A percentile compares a stretch with the other conserved stretches of the same genome.
phyloP scores from a whole-genome alignment of 1,140 invertebrate species.

The Drosophila azteca region DNA sequence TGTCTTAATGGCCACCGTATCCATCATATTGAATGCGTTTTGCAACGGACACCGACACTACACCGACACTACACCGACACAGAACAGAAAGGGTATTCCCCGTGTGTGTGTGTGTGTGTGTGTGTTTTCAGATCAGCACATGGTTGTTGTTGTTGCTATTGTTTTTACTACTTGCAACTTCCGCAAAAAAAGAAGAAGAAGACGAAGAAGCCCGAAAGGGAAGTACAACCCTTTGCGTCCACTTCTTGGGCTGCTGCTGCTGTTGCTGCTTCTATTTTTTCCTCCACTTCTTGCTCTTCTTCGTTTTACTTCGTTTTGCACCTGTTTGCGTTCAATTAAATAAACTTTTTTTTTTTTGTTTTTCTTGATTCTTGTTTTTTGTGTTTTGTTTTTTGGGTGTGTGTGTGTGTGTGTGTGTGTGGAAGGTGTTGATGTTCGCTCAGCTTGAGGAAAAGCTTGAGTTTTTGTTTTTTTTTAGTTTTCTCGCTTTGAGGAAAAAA shows the following conservation, averaged over 20 bases:
- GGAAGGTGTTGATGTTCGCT: conserved; percentile 52
- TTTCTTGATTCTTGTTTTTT: conserved; percentile 6
- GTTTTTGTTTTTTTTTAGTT: conserved; percentile 23
- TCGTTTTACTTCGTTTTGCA: conserved; percentile 33
- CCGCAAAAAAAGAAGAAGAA: conserved; percentile 18
- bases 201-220: conserved; percentile 33
- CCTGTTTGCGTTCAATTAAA: conserved; percentile 48
- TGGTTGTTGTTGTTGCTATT: conserved; percentile 14
- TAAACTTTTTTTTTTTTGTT: conserved; percentile 20
- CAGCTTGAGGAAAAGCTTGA: conserved; percentile 1
- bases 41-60: background rate
- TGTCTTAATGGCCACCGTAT: conserved; percentile 80
- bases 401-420: conserved; percentile 10
- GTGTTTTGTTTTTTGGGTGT: background rate
- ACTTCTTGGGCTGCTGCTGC: conserved; percentile 17
- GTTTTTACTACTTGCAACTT: conserved; percentile 32
- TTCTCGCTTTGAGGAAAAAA: conserved; percentile 32
- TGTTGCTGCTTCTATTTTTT: background rate
- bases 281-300: conserved; percentile 35
- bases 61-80: too few species aligned
- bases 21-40: conserved; percentile 62
- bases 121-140: conserved; percentile 19
- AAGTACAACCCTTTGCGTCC: conserved; percentile 53
- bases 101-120: too few species aligned
- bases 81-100: conserved; percentile 4